phyloP scores from a whole-genome alignment of 1,140 invertebrate genomes.

The Patella vulgata region DNA sequence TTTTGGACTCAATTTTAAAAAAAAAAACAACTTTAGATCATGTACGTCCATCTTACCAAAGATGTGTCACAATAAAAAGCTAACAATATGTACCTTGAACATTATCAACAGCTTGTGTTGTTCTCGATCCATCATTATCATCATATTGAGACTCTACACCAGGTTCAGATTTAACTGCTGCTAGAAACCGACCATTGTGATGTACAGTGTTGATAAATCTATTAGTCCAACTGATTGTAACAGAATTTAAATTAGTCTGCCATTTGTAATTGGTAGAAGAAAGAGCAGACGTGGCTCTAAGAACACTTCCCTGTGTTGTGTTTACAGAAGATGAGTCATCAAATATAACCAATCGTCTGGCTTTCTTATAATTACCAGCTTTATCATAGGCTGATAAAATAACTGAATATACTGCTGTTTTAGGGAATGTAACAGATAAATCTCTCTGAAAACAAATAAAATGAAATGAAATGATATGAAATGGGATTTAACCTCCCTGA shows the following conservation, averaged over 20 bases:
- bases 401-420: conserved; percentile 28
- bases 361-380: conserved; percentile 34
- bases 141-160: conserved; percentile 26
- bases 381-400: conserved; percentile 31
- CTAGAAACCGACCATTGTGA: conserved; percentile 24
- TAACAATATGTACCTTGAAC: conserved; percentile 22
- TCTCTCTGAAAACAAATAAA: too few relatives aligned
- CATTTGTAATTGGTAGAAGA: conserved; percentile 19
- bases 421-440: conserved; percentile 10
- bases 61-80: background rate
- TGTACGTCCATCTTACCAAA: too few relatives aligned
- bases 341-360: conserved; percentile 26
- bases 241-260: conserved; percentile 8
- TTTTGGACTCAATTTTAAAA: background rate
- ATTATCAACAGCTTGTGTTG: conserved; percentile 14
- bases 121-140: conserved; percentile 31
- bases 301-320: background rate
- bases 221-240: conserved; percentile 25
- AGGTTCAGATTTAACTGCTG: conserved; percentile 9
- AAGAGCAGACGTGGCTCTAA: conserved; percentile 23
- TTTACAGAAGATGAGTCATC: conserved; percentile 21
- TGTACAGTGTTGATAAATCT: conserved; percentile 31
- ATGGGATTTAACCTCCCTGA: too few relatives aligned
- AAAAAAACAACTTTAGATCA: background rate
- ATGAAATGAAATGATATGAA: too few relatives aligned